Evolutionary conservation across 2,888 invertebrate genomes (phyloP), one percentile per base, ranked within the genome.

Genomic region (Ischnura elegans): DNA sequence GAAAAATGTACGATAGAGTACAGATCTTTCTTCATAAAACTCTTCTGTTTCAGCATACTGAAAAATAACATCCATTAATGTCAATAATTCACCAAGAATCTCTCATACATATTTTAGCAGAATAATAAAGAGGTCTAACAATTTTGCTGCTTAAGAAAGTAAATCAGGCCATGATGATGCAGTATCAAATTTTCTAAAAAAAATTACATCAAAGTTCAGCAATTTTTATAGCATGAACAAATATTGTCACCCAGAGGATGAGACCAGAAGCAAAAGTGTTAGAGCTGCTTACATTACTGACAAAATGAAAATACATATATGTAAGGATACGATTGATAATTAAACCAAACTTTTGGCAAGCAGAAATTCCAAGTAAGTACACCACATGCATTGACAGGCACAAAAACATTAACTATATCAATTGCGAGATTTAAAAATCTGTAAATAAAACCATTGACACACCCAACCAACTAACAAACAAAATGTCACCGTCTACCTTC

Each of bases 41-140:
- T 98, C 98, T 94, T 98, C 98, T 16, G 97, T 97, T 90, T 97
- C 96, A 0, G 98, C 97, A 95, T 98, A 98, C 99, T 99, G 96
- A 93, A 97, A 97, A 93, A 25, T 16, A 42, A 61, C 29, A 36
- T 13, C 25, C 76, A 36, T 10, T 1, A 3, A 36, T 76, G 76
- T 36, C 29, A 36, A 36, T 76, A 13, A 13, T 36, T 1, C 4
- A 2, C 6, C 25, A 61, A n/a, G 25, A 61, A 61, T 21, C 2
- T 51, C 61, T 61, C 25, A 61, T 1, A 76, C 8, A 25, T 0
- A 76, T 36, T 36, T 76, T 5, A 36, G 8, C 36, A 76, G 76
- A 36, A 36, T 61, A 1, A 61, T 5, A 61, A 36, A 76, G 10
- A 2, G 36, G 10, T 2, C 36, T 16, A 76, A 76, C 76, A 76